Percentiles rank a stretch among this genome's conserved stretches.
These are phyloP conservation scores for Chiloscyllium punctatum DNA, from an alignment of 2,797 vertebrate species.

Conservation along the genomic window DNA sequence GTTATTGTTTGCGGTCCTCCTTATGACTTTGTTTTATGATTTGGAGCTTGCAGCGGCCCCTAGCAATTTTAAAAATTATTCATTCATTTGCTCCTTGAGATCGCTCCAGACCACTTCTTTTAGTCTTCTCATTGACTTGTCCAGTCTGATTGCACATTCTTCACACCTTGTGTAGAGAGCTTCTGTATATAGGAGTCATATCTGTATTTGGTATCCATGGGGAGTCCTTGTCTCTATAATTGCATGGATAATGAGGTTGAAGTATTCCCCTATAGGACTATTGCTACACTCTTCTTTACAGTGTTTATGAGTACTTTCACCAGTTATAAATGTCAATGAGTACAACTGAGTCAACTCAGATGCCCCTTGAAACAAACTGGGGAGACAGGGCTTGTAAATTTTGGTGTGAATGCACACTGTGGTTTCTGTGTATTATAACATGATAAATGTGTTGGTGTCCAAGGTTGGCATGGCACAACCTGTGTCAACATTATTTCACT, in stretches of 20 bases:
- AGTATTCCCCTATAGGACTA: neutral
- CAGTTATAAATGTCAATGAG: neutral
- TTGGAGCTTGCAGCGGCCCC: neutral
- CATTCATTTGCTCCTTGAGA: neutral
- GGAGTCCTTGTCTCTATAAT: no score
- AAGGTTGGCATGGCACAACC: neutral
- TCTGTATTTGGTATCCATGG: no score
- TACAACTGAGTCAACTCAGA: neutral
- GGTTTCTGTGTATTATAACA: neutral
- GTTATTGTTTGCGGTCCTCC: neutral
- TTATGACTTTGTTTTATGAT: neutral
- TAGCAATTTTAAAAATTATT: neutral
- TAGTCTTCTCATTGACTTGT: no score
- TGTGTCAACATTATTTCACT: no score
- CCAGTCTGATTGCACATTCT: no score
- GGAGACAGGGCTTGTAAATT: neutral
- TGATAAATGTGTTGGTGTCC: neutral
- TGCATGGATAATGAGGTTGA: no score
- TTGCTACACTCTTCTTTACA: neutral
- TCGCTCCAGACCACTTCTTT: no score
- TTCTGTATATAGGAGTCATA: no score
- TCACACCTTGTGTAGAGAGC: no score
- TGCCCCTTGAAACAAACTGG: neutral
- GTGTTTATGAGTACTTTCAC: neutral
- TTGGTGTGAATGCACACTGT: neutral